Evolutionary conservation across 1,140 invertebrate genomes (phyloP), one percentile per base, ranked within the genome.

Genomic region (Penaeus vannamei): DNA sequence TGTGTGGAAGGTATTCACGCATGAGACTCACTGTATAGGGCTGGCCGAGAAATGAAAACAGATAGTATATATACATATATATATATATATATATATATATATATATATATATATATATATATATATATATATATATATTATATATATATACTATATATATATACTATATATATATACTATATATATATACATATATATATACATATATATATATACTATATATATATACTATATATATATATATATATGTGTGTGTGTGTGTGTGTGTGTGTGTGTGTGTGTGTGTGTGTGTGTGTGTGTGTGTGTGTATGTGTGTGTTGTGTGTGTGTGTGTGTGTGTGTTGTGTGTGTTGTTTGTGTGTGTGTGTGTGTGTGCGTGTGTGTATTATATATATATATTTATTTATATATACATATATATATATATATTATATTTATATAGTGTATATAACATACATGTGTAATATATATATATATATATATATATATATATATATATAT

Each of bases 161-260:
- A 76, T 76, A 76, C n/a, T 29, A 76, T 76, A 76, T 29, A 76
- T 76, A 76, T 29, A 76, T 76, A 76, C 32, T 29, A 76, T 76
- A 76, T 29, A 76, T 76, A 76, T 29, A 76, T 76, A 76, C 32
- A 76, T 22, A 76, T 22, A 76, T 22, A 76, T 76, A 76, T 76
- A 76, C 20, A 76, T 76, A 32, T 76, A 32, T 10, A 76, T 76
- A 32, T 76, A 7, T 76, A 32, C 32, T 76, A 29, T 76, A 76
- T 76, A 76, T 29, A 76, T 32, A 76, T n/a, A 76, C 10, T 76
- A 76, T 36, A 26, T 36, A 29, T 36, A 26, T 76, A n/a, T 36
- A 53, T 53, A 53, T 53, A 53, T 12, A 53, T 53, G 10, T 53
- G 10, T 53, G 10, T 53, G 10, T 53, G 10, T 53, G 10, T 53